phyloP scores from a whole-genome alignment of 2,888 invertebrate genomes.

The Gastrophysa polygoni region DNA sequence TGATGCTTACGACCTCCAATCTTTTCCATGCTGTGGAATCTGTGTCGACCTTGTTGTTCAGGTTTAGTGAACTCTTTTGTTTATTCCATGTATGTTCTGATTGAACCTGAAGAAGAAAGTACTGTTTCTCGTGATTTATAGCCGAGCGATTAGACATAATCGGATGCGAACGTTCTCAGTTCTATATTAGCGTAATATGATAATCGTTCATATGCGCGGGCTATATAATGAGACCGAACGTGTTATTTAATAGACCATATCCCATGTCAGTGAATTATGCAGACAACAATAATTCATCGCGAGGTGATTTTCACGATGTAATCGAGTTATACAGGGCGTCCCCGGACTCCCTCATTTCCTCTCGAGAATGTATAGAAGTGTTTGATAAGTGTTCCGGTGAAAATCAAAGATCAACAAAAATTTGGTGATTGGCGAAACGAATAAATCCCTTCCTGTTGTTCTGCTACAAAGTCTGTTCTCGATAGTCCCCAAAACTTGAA shows the following conservation, averaged over 20 bases:
- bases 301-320: conserved; percentile 28
- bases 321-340: conserved; percentile 18
- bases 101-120: not conserved
- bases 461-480: no score
- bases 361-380: not conserved
- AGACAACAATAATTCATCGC: conserved; percentile 26
- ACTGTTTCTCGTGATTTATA: not conserved
- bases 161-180: not conserved
- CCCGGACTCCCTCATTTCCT: no score
- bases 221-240: conserved; percentile 23
- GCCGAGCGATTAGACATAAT: not conserved
- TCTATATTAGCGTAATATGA: conserved; percentile 18
- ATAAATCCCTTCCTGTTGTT: no score
- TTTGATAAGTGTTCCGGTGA: not conserved
- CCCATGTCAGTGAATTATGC: conserved; percentile 26
- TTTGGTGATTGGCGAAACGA: no score
- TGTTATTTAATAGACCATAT: conserved; percentile 28
- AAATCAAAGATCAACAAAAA: no score
- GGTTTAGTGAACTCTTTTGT: not conserved
- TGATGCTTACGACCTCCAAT: no score
- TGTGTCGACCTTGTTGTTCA: not conserved
- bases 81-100: not conserved
- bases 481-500: no score
- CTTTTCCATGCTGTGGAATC: no score
- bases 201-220: conserved; percentile 19